phyloP scores from a whole-genome alignment of 1,140 invertebrate genomes.

The Lepidostoma basale region DNA sequence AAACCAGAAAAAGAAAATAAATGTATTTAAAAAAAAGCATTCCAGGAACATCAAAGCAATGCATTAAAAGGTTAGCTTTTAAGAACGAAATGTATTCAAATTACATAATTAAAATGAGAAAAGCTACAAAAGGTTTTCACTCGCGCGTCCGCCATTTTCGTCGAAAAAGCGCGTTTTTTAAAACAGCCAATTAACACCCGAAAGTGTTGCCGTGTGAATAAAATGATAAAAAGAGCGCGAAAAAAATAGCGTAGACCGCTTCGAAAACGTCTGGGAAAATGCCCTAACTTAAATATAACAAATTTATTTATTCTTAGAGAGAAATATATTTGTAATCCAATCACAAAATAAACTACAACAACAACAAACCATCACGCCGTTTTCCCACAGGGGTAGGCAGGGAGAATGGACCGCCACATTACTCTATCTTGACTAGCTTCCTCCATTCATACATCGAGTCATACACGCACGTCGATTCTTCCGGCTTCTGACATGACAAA shows the following conservation, averaged over 20 bases:
- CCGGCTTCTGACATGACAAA: too few species aligned
- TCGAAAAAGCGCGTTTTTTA: slow-evolving; percentile 38
- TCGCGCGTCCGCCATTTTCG: slow-evolving; percentile 35
- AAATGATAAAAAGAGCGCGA: slow-evolving; percentile 23
- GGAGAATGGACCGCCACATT: too few species aligned
- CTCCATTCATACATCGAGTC: too few species aligned
- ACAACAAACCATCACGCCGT: too few species aligned
- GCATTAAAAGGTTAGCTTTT: slow-evolving; percentile 25
- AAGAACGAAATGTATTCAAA: slow-evolving; percentile 32
- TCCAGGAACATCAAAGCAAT: slow-evolving; percentile 25
- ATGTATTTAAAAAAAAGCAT: slow-evolving; percentile 1
- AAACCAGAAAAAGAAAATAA: slow-evolving; percentile 11
- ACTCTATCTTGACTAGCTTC: too few species aligned
- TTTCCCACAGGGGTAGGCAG: too few species aligned
- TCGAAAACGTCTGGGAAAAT: not conserved
- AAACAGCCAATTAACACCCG: slow-evolving; percentile 44
- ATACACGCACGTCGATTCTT: too few species aligned
- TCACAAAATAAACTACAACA: too few species aligned
- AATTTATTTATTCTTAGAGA: too few species aligned
- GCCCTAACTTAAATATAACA: not conserved
- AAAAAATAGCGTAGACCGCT: slow-evolving; percentile 10
- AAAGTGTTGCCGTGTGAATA: slow-evolving; percentile 44
- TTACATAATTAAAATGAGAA: slow-evolving; percentile 40
- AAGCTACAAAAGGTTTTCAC: slow-evolving; percentile 43
- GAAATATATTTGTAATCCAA: too few species aligned